Conservation (phyloP, 2,113 vertebrate genomes). For the Clarias batrachus region DNA sequence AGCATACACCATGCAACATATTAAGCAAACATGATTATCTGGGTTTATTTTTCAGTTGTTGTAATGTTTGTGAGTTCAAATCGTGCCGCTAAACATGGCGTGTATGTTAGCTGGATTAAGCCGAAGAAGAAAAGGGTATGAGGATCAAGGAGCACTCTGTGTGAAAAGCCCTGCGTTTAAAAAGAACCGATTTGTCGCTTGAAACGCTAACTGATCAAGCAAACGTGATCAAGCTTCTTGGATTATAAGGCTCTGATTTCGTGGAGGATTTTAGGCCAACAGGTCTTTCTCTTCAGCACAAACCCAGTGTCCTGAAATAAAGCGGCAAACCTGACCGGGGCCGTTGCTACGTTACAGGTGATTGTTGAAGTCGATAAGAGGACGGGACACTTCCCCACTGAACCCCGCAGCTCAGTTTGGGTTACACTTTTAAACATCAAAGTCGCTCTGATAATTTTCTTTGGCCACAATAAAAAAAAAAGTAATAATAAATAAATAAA, state of each 20-base stretch:
- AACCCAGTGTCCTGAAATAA: not conserved
- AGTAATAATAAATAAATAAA: not conserved
- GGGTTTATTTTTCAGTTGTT: not conserved
- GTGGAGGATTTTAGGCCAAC: not conserved
- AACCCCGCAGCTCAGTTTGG: not conserved
- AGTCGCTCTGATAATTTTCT: not conserved
- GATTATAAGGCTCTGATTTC: not conserved
- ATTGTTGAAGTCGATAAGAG: not conserved
- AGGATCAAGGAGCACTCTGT: not conserved
- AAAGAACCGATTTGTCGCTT: not conserved
- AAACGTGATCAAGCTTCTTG: not conserved
- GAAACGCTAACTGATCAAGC: not conserved
- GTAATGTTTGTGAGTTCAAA: not conserved
- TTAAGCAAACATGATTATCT: not conserved
- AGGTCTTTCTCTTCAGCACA: not conserved
- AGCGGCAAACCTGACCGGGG: not conserved
- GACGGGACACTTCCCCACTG: not conserved
- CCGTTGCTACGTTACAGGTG: not conserved
- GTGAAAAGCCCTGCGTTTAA: not conserved
- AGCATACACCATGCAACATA: not conserved
- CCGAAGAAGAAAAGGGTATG: not conserved
- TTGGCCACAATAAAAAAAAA: not conserved
- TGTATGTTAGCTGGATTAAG: not conserved
- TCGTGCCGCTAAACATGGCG: no score
- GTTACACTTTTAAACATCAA: not conserved